Evolutionary conservation across 1,140 invertebrate genomes (phyloP).

Genomic region (Steinernema khuongi): DNA sequence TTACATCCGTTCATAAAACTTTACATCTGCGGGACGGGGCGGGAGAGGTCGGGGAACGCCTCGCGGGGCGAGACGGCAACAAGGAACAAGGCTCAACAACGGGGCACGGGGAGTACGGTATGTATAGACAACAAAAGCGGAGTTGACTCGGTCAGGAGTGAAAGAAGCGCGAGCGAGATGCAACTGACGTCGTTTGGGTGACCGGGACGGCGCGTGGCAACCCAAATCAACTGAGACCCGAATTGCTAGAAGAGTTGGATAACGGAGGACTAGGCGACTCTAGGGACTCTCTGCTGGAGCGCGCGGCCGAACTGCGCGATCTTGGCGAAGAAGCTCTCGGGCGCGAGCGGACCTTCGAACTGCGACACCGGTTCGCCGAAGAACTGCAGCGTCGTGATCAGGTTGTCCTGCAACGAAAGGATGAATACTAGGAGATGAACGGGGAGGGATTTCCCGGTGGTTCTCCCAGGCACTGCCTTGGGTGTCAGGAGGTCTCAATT

Average conservation of each 20-base stretch:
- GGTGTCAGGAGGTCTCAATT: no score
- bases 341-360: not conserved
- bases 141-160: not conserved
- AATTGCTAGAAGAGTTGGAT: not conserved
- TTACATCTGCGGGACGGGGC: no score
- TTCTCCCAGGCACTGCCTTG: no score
- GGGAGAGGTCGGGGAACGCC: no score
- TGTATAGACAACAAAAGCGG: constrained; percentile 5
- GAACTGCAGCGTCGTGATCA: constrained; percentile 4
- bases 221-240: constrained; percentile 9
- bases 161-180: constrained; percentile 11
- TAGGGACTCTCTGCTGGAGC: not conserved
- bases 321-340: not conserved
- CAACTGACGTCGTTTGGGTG: constrained; percentile 5
- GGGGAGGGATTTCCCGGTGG: no score
- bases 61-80: not conserved
- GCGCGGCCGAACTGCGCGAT: not conserved
- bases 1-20: no score
- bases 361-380: constrained; percentile 2
- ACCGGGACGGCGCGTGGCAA: not conserved
- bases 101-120: not conserved
- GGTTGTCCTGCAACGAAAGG: not conserved
- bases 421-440: not conserved
- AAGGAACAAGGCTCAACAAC: not conserved
- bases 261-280: not conserved